These are phyloP conservation scores for Branchipolynoe longqiensis DNA, from an alignment of 2,888 invertebrate species.

Conservation along the genomic window DNA sequence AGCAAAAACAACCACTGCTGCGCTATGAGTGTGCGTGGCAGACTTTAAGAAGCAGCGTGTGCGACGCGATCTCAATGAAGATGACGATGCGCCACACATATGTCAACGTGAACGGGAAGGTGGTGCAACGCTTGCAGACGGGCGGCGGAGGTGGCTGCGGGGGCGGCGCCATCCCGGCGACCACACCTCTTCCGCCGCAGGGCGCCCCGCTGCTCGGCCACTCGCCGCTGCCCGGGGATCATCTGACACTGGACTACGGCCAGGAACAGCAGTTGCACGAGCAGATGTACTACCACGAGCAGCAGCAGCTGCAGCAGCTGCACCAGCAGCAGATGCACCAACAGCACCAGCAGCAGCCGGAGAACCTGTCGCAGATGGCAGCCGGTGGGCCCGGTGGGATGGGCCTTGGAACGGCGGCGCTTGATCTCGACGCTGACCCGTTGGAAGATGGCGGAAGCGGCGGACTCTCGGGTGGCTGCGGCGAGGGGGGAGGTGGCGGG, in stretches of 20 bases:
- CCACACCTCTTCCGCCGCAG: slow-evolving; percentile 42
- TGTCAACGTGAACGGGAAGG: slow-evolving; percentile 53
- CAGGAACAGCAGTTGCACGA: neutral
- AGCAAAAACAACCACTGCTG: too few species aligned
- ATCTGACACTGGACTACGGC: neutral
- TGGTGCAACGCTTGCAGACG: slow-evolving; percentile 39
- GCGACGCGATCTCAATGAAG: slow-evolving; percentile 50
- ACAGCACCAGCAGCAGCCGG: too few species aligned
- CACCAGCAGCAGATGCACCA: too few species aligned
- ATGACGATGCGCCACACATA: slow-evolving; percentile 47
- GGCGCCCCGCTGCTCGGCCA: slow-evolving; percentile 37
- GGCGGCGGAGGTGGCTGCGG: neutral
- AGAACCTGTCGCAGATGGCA: too few species aligned
- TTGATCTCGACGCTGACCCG: neutral
- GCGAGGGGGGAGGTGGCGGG: too few species aligned
- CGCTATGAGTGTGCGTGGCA: too few species aligned
- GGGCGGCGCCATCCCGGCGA: slow-evolving; percentile 35
- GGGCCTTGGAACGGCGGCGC: neutral
- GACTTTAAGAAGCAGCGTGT: too few species aligned
- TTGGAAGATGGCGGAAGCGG: neutral
- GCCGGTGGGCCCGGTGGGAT: neutral
- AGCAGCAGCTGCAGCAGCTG: too few species aligned
- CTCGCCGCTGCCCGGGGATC: neutral
- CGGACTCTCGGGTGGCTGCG: too few species aligned
- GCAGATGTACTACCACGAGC: too few species aligned